Evolutionary conservation across 1,140 invertebrate species (phyloP).

Genomic region (Eupristina koningsbergeri): DNA sequence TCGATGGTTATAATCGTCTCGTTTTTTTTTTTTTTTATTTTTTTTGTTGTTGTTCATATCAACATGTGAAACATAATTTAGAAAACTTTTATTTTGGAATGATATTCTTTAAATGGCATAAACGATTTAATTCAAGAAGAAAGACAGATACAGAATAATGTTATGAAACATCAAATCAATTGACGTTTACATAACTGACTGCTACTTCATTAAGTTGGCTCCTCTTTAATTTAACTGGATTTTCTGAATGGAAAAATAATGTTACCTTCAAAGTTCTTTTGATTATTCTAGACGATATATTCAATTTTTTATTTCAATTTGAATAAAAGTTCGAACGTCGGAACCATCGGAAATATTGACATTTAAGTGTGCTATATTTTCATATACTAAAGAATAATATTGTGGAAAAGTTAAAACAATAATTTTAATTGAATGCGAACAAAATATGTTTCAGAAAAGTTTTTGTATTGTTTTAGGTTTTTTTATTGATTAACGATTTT

Average conservation of each 20-base stretch:
- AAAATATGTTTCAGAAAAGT: slow-evolving; percentile 5
- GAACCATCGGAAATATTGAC: slow-evolving; percentile 36
- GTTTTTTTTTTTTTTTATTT: not conserved
- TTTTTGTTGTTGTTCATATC: too few species aligned
- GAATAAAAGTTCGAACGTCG: slow-evolving; percentile 29
- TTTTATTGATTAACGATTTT: not conserved
- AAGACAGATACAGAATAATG: slow-evolving; percentile 17
- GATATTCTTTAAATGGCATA: not conserved
- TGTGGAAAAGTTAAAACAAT: not conserved
- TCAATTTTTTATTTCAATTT: slow-evolving; percentile 25
- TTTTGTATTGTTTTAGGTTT: slow-evolving; percentile 7
- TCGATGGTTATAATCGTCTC: slow-evolving; percentile 6
- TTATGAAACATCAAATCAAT: slow-evolving; percentile 35
- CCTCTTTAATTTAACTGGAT: not conserved
- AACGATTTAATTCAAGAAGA: slow-evolving; percentile 7
- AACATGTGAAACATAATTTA: slow-evolving; percentile 6
- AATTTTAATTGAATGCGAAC: slow-evolving; percentile 26
- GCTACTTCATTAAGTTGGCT: slow-evolving; percentile 12
- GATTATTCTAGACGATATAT: slow-evolving; percentile 5
- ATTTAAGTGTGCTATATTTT: slow-evolving; percentile 30
- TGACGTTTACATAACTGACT: slow-evolving; percentile 25
- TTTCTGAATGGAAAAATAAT: slow-evolving; percentile 28
- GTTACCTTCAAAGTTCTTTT: slow-evolving; percentile 16
- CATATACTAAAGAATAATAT: not conserved
- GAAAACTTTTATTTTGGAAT: not conserved